Base-by-base conservation (phyloP, 2,888 invertebrate genomes). In the Cephus nigrinus region DNA sequence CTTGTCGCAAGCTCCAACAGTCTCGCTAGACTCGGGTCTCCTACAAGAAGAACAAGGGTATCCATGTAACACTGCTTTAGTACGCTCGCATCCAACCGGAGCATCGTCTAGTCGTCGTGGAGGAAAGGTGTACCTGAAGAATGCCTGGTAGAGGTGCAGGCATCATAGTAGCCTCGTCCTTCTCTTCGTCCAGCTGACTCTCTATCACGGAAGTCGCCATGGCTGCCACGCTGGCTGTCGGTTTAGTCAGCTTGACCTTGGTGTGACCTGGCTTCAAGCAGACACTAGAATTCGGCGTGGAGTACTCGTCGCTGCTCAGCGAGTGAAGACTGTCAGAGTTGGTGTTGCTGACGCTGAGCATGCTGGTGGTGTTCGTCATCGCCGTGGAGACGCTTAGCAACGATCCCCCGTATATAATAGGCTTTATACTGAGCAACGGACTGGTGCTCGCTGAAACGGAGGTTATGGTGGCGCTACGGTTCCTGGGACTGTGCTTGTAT, bases 391-490 rank as follows among this genome's bases (percentile, higher is more conserved):
- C 93, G 85, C 95, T 94, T 78, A 94, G 92, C 91, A 95, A 92
- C 83, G 95, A 94, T 2, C 94, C 94, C 4, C 94, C 93, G 83
- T 94, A 94, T 4, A 87, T 84, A 82, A 93, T 93, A 0, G 94
- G 93, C 86, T 94, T 93, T 15, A 94, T 93, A 76, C 93, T 93
- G 77, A 95, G 89, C 75, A 96, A 92, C 0, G 96, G 96, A 87
- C 95, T 96, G 0, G 96, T 95, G 74, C 93, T 94, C 15, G 94
- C 95, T 4, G 94, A 96, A 77, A 93, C 93, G 86, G 93, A 95
- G 0, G 94, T 92, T 81, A 94, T 93, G 75, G 94, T 93, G 82
- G 94, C 94, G 4, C 93, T 93, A 80, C 94, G 93, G 76, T 91
- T 92, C 72, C 93, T 93, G 74, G 94, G 94, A 1, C 88, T 87